Evolutionary conservation across 2,888 invertebrate species (phyloP), one percentile per base, ranked within the genome.

Genomic region (Lymantria monacha): DNA sequence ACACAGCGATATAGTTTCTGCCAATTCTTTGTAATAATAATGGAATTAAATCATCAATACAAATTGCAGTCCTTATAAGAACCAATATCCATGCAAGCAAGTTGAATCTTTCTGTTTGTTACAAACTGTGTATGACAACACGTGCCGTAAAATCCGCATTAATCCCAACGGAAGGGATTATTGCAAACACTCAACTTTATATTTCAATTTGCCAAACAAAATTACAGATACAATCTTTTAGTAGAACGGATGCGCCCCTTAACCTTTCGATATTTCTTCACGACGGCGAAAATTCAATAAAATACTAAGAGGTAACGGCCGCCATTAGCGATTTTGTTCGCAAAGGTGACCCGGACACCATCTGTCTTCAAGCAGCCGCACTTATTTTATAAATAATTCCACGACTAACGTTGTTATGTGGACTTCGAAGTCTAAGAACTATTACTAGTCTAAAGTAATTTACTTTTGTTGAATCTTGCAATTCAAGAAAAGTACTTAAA

Each of bases 271-370:
- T 60, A 61, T 69, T 62, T 61, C 53, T 55, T 61, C 55, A 51
- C 42, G 49, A 47, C 48, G 54, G 46, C 49, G 57, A 54, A 61
- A 67, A 69, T 67, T 59, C 61, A 69, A 71, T 70, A 70, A 68
- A 66, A 63, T 48, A 53, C 55, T 46, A 36, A 41, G 55, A 60
- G 63, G 63, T 64, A 63, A 64, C 61, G 49, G 53, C 58, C 33
- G 56, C 59, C 69, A 68, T 72, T 69, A 69, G 59, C 53, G 61
- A 68, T 72, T 66, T 66, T 55, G 57, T 50, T 49, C 11, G 44
- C 22, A 33, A 30, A 60, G 58, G 69, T 57, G 51, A 52, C 48
- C 49, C 44, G 43, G 54, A 44, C 56, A 22, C 62, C 71, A 70
- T 64, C 72, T 72, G 70, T 60, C 59, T 46, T 59, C 58, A 38